Evolutionary conservation across 2,113 vertebrate species (phyloP).

Genomic region (Pseudopipra pipra): DNA sequence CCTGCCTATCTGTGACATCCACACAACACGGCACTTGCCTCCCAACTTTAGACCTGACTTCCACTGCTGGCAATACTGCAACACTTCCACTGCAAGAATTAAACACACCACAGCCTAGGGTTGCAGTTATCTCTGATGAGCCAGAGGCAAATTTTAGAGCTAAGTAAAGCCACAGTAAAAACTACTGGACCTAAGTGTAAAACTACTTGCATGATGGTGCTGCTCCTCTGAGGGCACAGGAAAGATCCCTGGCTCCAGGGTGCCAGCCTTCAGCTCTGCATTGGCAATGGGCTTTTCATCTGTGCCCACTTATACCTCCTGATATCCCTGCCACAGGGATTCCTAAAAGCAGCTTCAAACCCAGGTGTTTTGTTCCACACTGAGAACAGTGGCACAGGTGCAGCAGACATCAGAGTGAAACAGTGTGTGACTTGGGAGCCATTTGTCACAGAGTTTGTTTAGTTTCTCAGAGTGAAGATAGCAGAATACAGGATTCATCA

Average conservation of each 20-base stretch:
- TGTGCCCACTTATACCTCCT: background rate
- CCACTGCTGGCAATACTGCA: background rate
- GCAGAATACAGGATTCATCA: background rate
- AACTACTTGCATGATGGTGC: background rate
- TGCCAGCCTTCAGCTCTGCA: background rate
- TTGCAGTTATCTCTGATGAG: background rate
- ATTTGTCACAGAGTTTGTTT: slow-evolving; percentile 10
- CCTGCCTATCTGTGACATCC: background rate
- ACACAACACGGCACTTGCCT: background rate
- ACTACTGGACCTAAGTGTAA: background rate
- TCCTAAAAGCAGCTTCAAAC: background rate
- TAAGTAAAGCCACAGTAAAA: background rate
- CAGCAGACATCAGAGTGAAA: background rate
- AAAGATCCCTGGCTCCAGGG: background rate
- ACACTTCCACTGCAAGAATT: background rate
- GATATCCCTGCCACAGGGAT: background rate
- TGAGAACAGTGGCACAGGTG: background rate
- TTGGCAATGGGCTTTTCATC: background rate
- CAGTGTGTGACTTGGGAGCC: background rate
- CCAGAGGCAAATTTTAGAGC: background rate
- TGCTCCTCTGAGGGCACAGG: background rate
- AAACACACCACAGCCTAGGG: background rate
- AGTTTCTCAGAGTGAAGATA: background rate
- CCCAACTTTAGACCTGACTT: background rate
- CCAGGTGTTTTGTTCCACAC: background rate